Evolutionary conservation across 2,797 vertebrate genomes (phyloP).

Genomic region (Fistularia tabacaria): DNA sequence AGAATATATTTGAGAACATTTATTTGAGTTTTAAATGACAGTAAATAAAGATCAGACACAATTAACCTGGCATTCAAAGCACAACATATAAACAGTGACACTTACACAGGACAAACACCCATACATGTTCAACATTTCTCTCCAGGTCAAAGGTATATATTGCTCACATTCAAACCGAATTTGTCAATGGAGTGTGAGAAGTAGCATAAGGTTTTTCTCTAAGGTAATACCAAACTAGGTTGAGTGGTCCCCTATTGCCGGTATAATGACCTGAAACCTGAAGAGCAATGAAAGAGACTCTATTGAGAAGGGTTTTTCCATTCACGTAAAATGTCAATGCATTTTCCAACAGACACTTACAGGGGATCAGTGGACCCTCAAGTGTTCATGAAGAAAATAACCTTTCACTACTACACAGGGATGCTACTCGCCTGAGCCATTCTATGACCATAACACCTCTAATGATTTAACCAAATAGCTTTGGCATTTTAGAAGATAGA

Average conservation of each 20-base stretch:
- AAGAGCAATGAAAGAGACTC: slow-evolving; percentile 68
- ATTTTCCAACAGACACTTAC: slow-evolving; percentile 82
- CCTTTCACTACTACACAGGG: slow-evolving; percentile 65
- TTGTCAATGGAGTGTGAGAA: slow-evolving; percentile 52
- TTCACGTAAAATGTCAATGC: slow-evolving; percentile 76
- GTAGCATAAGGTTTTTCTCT: slow-evolving; percentile 49
- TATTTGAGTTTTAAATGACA: no score
- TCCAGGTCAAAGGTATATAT: slow-evolving; percentile 47
- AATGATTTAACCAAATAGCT: slow-evolving; percentile 71
- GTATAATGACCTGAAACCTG: slow-evolving; percentile 72
- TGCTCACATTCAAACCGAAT: slow-evolving; percentile 34
- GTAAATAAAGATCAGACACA: neutral
- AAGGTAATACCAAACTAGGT: slow-evolving; percentile 66
- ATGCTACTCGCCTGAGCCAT: slow-evolving; percentile 58
- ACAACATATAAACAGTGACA: slow-evolving; percentile 17
- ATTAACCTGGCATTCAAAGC: neutral
- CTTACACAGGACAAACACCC: slow-evolving; percentile 16
- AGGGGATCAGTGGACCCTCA: slow-evolving; percentile 74
- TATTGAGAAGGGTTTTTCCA: slow-evolving; percentile 67
- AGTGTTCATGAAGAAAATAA: slow-evolving; percentile 76
- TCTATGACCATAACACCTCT: slow-evolving; percentile 61
- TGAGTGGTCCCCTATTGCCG: slow-evolving; percentile 67
- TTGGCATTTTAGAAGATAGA: slow-evolving; percentile 69
- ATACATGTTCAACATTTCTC: slow-evolving; percentile 13
- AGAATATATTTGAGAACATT: no score